Conservation (phyloP, 92 coral and sea anemone species). For the Bergia puertoricense region DNA sequence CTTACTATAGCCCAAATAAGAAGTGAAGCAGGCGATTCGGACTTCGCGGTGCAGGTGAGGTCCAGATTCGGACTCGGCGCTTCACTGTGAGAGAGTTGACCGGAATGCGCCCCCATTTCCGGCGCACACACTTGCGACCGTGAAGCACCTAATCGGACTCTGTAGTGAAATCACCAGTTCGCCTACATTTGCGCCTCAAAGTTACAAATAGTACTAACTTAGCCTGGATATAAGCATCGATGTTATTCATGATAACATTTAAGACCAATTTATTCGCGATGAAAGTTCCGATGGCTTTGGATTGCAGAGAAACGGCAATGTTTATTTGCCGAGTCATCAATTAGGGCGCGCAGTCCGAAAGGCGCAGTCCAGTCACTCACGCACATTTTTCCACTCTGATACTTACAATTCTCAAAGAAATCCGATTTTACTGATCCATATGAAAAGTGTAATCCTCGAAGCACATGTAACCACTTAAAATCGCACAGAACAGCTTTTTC, state of each 20-base stretch:
- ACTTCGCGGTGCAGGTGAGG: no score
- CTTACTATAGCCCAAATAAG: no score
- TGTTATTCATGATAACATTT: not conserved
- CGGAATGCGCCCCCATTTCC: no score
- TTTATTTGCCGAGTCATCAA: not conserved
- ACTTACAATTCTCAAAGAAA: not conserved
- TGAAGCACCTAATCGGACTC: no score
- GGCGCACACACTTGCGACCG: no score
- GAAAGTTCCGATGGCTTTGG: not conserved
- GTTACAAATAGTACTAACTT: no score
- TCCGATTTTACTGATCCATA: not conserved
- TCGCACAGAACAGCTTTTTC: not conserved
- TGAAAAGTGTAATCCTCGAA: not conserved
- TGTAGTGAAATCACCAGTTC: no score
- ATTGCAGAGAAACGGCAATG: not conserved
- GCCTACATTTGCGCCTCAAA: no score
- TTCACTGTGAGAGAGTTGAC: no score
- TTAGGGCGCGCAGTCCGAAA: not conserved
- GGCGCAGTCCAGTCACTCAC: not conserved
- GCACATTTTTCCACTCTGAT: not conserved
- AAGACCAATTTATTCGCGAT: not conserved
- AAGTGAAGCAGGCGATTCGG: no score
- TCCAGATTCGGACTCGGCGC: no score
- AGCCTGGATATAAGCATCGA: not conserved
- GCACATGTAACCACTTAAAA: not conserved